Percentiles rank a stretch among this genome's conserved stretches.
phyloP scores from a whole-genome alignment of 1,140 invertebrate genomes.

The Neuroterus valhalla region DNA sequence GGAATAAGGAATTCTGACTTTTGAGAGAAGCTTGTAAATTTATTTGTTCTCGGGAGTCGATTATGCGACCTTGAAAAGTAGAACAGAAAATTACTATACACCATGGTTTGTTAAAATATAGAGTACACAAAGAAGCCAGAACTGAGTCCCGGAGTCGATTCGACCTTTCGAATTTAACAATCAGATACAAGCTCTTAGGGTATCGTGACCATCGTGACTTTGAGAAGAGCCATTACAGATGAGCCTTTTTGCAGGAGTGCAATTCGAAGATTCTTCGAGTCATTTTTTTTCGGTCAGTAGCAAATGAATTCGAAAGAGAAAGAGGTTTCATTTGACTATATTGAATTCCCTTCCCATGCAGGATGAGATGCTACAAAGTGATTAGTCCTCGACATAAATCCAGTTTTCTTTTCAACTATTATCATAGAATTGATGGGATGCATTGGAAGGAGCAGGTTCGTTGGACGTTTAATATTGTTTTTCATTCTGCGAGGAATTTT shows the following conservation, averaged over 20 bases:
- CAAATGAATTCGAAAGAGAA: neutral
- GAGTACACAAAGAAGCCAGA: conserved; percentile 50
- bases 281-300: neutral
- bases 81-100: conserved; percentile 57
- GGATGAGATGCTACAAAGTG: neutral
- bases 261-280: conserved; percentile 17
- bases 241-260: conserved; percentile 2
- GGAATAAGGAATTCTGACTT: neutral
- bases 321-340: neutral
- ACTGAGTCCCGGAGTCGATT: conserved; percentile 15
- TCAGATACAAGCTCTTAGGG: conserved; percentile 12
- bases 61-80: conserved; percentile 57
- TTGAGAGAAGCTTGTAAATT: neutral
- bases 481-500: conserved; percentile 14
- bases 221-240: neutral
- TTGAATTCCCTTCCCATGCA: neutral
- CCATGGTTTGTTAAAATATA: conserved; percentile 53
- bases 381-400: neutral
- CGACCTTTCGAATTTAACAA: conserved; percentile 44
- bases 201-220: conserved; percentile 24
- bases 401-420: conserved; percentile 1
- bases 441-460: neutral
- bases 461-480: conserved; percentile 24
- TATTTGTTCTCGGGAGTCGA: conserved; percentile 16
- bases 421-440: conserved; percentile 6